A percentile compares a stretch with the other conserved stretches of the same genome.
phyloP scores from a whole-genome alignment of 2,888 invertebrate genomes.

The Tanaodytes sp. region DNA sequence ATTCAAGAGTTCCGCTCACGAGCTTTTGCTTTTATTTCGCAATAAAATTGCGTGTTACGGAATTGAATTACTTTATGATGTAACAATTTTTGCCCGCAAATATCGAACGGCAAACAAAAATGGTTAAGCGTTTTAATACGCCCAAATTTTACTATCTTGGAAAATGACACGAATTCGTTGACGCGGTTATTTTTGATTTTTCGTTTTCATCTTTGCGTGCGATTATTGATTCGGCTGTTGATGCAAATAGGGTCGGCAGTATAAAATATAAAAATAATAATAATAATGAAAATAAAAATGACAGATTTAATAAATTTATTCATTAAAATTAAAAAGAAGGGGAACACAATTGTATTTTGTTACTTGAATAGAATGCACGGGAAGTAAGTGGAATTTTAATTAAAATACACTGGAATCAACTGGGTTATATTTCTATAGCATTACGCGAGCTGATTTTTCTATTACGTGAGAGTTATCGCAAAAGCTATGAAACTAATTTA shows the following conservation, averaged over 20 bases:
- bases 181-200: no score
- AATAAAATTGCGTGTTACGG: constrained; percentile 43
- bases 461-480: constrained; percentile 21
- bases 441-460: constrained; percentile 10
- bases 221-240: no score
- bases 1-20: constrained; percentile 47
- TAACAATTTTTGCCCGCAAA: constrained; percentile 39
- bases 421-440: constrained; percentile 8
- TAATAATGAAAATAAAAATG: no score
- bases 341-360: background rate
- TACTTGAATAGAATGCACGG: background rate
- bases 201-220: no score
- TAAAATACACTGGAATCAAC: constrained; percentile 17
- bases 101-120: constrained; percentile 33
- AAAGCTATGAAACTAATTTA: constrained; percentile 33
- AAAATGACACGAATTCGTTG: background rate
- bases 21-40: constrained; percentile 44
- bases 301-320: background rate
- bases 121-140: constrained; percentile 27
- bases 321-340: background rate
- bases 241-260: no score
- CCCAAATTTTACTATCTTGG: constrained; percentile 35
- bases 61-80: constrained; percentile 49
- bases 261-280: no score
- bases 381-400: constrained; percentile 13